Percentiles rank a stretch among this genome's conserved stretches.
Evolutionary conservation across 2,797 vertebrate genomes (phyloP).

Genomic region (Paguma larvata): DNA sequence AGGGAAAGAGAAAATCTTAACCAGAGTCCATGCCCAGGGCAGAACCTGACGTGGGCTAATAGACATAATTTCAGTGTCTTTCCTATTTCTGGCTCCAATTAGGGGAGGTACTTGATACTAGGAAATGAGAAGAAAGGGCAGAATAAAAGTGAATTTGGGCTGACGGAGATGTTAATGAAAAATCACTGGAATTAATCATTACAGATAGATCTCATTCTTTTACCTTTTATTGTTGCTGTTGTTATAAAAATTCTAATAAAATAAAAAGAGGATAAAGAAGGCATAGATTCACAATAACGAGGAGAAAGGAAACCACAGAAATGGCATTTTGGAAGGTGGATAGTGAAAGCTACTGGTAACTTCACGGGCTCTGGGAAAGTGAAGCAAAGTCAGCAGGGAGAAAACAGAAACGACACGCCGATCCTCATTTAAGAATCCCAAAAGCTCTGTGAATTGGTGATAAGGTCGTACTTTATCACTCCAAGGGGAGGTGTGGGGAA

Average conservation of each 20-base stretch:
- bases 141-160: not conserved
- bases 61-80: not conserved
- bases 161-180: not conserved
- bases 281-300: not conserved
- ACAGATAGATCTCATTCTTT: not conserved
- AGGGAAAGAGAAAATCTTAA: too few relatives aligned
- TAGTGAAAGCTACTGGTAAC: not conserved
- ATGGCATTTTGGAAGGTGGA: not conserved
- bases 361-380: not conserved
- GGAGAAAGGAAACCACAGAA: not conserved
- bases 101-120: not conserved
- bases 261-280: not conserved
- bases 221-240: not conserved
- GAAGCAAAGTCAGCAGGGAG: not conserved
- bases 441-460: not conserved
- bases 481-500: not conserved
- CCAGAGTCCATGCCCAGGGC: too few relatives aligned
- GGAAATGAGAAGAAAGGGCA: not conserved
- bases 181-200: not conserved
- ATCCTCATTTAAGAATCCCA: not conserved
- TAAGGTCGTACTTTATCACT: not conserved
- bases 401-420: not conserved
- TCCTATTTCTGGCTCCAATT: not conserved
- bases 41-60: too few relatives aligned
- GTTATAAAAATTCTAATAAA: not conserved